Conservation (phyloP, 2,797 vertebrate species). For the Salmo trutta region DNA sequence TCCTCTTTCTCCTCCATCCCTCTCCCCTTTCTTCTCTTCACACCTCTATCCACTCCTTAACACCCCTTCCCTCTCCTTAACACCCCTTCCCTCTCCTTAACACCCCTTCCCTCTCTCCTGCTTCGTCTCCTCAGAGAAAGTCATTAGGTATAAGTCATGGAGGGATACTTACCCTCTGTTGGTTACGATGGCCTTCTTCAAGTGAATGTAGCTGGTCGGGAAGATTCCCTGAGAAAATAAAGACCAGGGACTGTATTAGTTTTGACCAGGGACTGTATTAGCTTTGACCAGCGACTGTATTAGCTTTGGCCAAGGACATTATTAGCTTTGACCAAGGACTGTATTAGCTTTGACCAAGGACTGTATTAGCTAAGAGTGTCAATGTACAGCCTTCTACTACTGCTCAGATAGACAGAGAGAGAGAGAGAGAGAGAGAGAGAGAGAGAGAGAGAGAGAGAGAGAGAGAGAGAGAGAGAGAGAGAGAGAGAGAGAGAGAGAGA, state of each 20-base stretch:
- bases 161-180: slow-evolving; percentile 72
- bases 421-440: too few relatives aligned
- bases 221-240: slow-evolving; percentile 71
- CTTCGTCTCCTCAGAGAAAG: not conserved
- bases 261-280: not conserved
- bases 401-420: too few relatives aligned
- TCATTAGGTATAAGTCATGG: not conserved
- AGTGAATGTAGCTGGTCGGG: slow-evolving; percentile 72
- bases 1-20: not conserved
- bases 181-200: slow-evolving; percentile 77
- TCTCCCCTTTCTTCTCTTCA: not conserved
- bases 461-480: too few relatives aligned
- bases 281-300: too few relatives aligned
- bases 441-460: too few relatives aligned
- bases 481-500: too few relatives aligned
- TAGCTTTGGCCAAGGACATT: not conserved
- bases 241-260: slow-evolving; percentile 11
- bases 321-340: too few relatives aligned
- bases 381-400: too few relatives aligned
- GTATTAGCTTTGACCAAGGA: too few relatives aligned
- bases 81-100: not conserved
- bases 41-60: not conserved
- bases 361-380: too few relatives aligned
- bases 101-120: not conserved
- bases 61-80: not conserved